These are phyloP conservation scores for Phalacrocorax pelagicus DNA, from an alignment of 2,113 vertebrate species.

Conservation along the genomic window DNA sequence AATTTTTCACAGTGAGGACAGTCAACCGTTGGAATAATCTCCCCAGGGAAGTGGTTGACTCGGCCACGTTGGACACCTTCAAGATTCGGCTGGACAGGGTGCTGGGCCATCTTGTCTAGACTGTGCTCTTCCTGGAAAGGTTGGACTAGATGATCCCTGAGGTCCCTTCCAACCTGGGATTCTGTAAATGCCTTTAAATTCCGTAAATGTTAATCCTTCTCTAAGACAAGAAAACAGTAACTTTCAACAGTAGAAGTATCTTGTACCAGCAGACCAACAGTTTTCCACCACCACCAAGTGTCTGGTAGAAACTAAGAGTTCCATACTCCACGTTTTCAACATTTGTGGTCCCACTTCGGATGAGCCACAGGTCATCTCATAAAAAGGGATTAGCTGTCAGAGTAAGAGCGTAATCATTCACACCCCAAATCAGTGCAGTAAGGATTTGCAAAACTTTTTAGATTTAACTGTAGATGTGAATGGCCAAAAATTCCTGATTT, in stretches of 20 bases:
- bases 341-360: not conserved
- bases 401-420: not conserved
- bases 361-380: not conserved
- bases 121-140: no score
- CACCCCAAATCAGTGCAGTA: not conserved
- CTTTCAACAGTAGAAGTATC: no score
- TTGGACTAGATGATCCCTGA: no score
- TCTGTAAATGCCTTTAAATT: not conserved
- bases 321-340: not conserved
- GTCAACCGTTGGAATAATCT: no score
- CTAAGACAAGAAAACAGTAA: not conserved
- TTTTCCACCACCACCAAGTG: no score
- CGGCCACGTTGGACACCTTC: no score
- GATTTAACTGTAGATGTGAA: not conserved
- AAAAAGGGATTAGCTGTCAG: not conserved
- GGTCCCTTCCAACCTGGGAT: no score
- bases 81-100: no score
- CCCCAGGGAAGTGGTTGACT: no score
- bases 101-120: no score
- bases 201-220: not conserved
- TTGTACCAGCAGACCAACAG: no score
- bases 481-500: not conserved
- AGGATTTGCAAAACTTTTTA: not conserved
- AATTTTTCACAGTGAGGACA: no score
- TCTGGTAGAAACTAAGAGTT: not conserved